Evolutionary conservation across 37 sponge, comb jelly and placozoan genomes (phyloP).

Genomic region (Tethya wilhelma): DNA sequence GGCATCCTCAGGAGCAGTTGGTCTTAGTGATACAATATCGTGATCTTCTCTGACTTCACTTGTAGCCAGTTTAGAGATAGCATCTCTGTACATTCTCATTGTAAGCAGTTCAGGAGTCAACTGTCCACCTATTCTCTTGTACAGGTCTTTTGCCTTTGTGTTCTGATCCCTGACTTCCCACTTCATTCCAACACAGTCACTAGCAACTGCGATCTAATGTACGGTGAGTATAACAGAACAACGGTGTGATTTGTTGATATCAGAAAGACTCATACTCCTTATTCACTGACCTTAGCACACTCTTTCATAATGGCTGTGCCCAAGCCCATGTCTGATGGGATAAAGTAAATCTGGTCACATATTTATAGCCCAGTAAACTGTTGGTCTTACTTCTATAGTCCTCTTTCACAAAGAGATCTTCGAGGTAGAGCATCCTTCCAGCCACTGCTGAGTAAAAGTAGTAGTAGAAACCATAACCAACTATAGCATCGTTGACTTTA

Average conservation of each 20-base stretch:
- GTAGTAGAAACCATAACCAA: constrained; percentile 40
- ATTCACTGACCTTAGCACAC: constrained; percentile 36
- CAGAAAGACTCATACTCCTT: no score
- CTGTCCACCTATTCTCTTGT: neutral
- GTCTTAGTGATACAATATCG: no score
- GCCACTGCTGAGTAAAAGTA: constrained; percentile 62
- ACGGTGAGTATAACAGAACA: neutral
- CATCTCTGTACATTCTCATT: no score
- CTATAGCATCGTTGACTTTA: neutral
- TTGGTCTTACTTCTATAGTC: constrained; percentile 60
- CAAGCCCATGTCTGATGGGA: constrained; percentile 19
- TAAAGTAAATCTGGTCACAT: no score
- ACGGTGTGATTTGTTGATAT: no score
- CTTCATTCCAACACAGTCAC: neutral
- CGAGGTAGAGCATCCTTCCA: constrained; percentile 44
- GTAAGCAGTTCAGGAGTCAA: no score
- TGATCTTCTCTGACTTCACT: no score
- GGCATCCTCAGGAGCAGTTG: no score
- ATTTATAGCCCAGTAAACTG: no score
- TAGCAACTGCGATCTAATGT: neutral
- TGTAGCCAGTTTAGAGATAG: no score
- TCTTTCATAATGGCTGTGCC: constrained; percentile 32
- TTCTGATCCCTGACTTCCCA: neutral
- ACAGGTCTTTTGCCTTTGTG: neutral
- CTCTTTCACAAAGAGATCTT: constrained; percentile 57